Base-by-base conservation (phyloP, 2,113 vertebrate genomes). In the Oreochromis tanganicae region DNA sequence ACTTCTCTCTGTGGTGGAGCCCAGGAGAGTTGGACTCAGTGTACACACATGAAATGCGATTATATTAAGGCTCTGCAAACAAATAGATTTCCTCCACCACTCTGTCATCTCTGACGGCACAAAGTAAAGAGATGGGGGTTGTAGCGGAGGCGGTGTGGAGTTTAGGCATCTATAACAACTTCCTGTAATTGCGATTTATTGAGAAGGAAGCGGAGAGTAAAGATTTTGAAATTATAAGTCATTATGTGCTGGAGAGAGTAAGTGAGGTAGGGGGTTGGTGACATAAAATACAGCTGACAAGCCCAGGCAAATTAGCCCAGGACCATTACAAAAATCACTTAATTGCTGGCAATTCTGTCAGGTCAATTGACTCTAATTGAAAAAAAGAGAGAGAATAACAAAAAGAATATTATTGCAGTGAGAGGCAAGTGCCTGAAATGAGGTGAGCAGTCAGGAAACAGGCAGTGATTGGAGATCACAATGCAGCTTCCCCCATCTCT, bases 361-460 rank as follows among this genome's bases (percentile, higher is more conserved):
- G 98, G 98, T 99, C 98, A 99, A 98, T 99, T 99, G 98, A 99
- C 97, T 99, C 98, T 99, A 99, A 99, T 98, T 98, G 98, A 98
- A 98, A 98, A 94, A 98, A 98, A 97, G 97, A 97, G 97, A 98
- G 97, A 97, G 98, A 98, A 98, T 97, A 98, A 97, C 97, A 98
- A 97, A 98, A 98, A 97, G 97, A 97, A 96, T 98, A 97, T 98
- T 97, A 97, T 97, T 97, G 97, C 97, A 96, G 96, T 97, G 97
- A 87, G 96, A 96, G 96, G 97, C 95, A 96, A 97, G 97, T 94
- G 95, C 96, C 92, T 95, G 95, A 94, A 97, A 98, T 96, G 97
- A 98, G 97, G 97, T 98, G 97, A 98, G 97, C 93, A 95, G 96
- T 98, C 92, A 97, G 96, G 95, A 97, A 97, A 88, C 97, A 96